These are phyloP conservation scores for Lucinisca nassula DNA, from an alignment of 2,888 invertebrate genomes.

Conservation along the genomic window DNA sequence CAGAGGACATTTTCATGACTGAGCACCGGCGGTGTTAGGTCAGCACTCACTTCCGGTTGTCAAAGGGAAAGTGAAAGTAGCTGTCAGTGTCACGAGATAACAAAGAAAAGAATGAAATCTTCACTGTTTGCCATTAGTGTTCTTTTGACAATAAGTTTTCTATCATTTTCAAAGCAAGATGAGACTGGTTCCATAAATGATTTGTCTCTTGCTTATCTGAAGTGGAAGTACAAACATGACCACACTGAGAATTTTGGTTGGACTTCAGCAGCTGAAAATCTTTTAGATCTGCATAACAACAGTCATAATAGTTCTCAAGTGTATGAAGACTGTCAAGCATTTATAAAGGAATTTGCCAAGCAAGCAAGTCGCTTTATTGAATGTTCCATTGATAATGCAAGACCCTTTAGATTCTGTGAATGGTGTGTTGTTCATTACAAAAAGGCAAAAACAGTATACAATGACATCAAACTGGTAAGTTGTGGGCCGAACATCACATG, in stretches of 20 bases:
- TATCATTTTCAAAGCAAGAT: background rate
- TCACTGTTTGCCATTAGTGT: background rate
- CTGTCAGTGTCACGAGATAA: background rate
- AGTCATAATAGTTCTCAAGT: constrained; percentile 11
- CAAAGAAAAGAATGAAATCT: background rate
- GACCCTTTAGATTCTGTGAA: constrained; percentile 78
- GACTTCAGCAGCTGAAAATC: background rate
- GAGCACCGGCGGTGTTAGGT: constrained; percentile 16
- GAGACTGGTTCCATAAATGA: background rate
- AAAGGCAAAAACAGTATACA: constrained; percentile 59
- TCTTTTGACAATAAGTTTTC: background rate
- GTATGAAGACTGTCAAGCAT: constrained; percentile 54
- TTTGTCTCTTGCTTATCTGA: constrained; percentile 16
- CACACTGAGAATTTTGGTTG: background rate
- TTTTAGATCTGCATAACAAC: background rate
- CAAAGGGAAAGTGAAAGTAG: constrained; percentile 30
- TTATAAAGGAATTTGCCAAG: constrained; percentile 64
- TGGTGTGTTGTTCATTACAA: constrained; percentile 68
- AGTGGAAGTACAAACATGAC: constrained; percentile 21
- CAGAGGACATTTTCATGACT: background rate
- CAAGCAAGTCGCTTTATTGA: constrained; percentile 67
- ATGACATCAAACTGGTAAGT: constrained; percentile 64
- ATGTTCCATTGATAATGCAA: constrained; percentile 73
- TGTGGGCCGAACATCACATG: too few relatives aligned
- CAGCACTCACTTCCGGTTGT: constrained; percentile 15